Evolutionary conservation across 2,888 invertebrate species (phyloP).

Genomic region (Campaea margaritaria): DNA sequence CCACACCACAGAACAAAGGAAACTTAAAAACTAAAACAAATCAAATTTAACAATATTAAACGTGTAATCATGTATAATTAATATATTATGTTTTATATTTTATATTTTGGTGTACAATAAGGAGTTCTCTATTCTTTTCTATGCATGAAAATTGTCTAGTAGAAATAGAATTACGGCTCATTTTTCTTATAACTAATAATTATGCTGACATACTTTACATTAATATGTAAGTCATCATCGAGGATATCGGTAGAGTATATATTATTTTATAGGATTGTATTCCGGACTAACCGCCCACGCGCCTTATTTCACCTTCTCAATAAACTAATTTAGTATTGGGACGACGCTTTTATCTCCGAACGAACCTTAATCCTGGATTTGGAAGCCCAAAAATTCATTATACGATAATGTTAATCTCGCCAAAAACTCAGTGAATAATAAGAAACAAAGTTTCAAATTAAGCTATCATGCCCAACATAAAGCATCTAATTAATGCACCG

Average conservation of each 20-base stretch:
- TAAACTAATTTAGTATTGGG: slow-evolving; percentile 67
- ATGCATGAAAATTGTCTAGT: no score
- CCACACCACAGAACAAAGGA: no score
- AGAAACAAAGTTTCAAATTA: slow-evolving; percentile 69
- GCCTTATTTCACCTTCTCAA: slow-evolving; percentile 56
- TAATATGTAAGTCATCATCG: no score
- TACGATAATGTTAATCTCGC: slow-evolving; percentile 55
- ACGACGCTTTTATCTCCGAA: slow-evolving; percentile 58
- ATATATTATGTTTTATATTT: no score
- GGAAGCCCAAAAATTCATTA: slow-evolving; percentile 60
- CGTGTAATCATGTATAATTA: no score
- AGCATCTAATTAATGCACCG: slow-evolving; percentile 73
- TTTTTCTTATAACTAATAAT: no score
- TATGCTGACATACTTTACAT: no score
- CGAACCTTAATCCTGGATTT: slow-evolving; percentile 63
- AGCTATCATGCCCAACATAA: slow-evolving; percentile 75
- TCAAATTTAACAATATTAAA: no score
- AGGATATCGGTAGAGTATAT: background rate
- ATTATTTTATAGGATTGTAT: slow-evolving; percentile 1
- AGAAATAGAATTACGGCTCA: no score
- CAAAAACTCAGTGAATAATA: slow-evolving; percentile 52
- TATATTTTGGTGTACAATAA: no score
- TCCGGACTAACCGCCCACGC: slow-evolving; percentile 59
- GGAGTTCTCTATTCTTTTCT: no score
- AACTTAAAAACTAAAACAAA: no score